These are phyloP conservation scores for Heteronetta atricapilla DNA, from an alignment of 2,113 vertebrate species.

Conservation along the genomic window DNA sequence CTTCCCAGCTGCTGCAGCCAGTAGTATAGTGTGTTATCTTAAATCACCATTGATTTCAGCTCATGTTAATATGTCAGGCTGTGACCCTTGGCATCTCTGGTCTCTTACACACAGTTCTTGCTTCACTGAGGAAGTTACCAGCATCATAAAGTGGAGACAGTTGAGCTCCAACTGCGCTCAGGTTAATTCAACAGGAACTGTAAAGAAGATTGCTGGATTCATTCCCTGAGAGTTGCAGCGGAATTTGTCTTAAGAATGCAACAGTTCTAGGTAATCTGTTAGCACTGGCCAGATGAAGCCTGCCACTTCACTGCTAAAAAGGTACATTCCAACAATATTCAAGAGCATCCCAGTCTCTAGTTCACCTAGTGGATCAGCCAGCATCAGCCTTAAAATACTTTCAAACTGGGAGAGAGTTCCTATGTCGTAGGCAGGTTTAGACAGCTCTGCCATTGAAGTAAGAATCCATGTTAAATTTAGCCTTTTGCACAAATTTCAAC, in stretches of 20 bases:
- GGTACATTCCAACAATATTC: neutral
- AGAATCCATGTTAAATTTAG: neutral
- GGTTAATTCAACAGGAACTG: constrained; percentile 16
- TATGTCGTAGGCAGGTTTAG: neutral
- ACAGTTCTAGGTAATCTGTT: neutral
- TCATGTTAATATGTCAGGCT: constrained; percentile 22
- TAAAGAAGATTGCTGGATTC: neutral
- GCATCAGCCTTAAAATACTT: neutral
- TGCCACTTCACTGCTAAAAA: neutral
- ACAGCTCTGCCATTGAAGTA: neutral
- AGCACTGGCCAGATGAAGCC: neutral
- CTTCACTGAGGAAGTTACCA: neutral
- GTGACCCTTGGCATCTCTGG: constrained; percentile 13
- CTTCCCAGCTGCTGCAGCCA: neutral
- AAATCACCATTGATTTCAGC: constrained; percentile 54
- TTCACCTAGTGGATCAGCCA: neutral
- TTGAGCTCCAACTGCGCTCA: neutral
- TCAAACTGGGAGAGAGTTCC: neutral
- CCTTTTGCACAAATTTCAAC: constrained; percentile 5
- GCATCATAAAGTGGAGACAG: neutral
- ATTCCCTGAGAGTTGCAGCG: neutral
- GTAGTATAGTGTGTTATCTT: neutral
- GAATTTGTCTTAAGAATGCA: neutral
- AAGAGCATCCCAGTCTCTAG: neutral
- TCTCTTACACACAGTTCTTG: neutral